Base-by-base conservation (phyloP, 1,140 invertebrate species). In the Lepidurus apus region DNA sequence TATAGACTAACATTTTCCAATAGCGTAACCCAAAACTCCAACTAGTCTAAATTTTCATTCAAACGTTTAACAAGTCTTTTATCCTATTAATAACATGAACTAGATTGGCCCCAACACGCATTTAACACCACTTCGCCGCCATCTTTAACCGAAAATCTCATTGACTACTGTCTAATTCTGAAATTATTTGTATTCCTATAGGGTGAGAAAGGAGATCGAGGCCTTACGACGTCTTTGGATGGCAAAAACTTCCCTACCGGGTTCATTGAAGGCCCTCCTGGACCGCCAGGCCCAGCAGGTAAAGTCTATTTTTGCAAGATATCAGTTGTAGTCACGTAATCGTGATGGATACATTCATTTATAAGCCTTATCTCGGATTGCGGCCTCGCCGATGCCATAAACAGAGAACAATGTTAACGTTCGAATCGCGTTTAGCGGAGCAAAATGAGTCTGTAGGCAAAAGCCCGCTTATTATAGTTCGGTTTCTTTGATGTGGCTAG, bases 191-290 rank as follows among this genome's bases (percentile, higher is more conserved):
- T 79, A 73, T 77, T 78, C 34, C 3, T 34, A 74, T 73, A 96
- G 94, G 94, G 94, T 79, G 93, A 95, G 82, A 96, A 95, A 84
- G 94, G 95, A 80, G 95, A 96, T 83, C 89, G 93, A 82, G 95
- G 95, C 75, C 87, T 94, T 81, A 96, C 94, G 80, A 95, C 94
- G 81, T 95, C 94, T 74, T 86, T 96, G 84, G 93, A 93, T 83
- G 94, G 94, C 79, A 94, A 96, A 85, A 91, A 93, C 81, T 93
- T 96, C 85, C 92, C 94, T 76, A 93, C 93, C 74, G 94, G 94
- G 82, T 94, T 95, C 82, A 95, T 98, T 83, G 95, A 97, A 88
- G 95, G 95, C 81, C 93, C 94, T 17, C 93, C 95, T 53, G 95
- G 95, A 83, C 94, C 93, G 42, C 92, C 94, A 79, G 94, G 95